Conservation (phyloP, 2,797 vertebrate genomes). For the Girardinus metallicus region DNA sequence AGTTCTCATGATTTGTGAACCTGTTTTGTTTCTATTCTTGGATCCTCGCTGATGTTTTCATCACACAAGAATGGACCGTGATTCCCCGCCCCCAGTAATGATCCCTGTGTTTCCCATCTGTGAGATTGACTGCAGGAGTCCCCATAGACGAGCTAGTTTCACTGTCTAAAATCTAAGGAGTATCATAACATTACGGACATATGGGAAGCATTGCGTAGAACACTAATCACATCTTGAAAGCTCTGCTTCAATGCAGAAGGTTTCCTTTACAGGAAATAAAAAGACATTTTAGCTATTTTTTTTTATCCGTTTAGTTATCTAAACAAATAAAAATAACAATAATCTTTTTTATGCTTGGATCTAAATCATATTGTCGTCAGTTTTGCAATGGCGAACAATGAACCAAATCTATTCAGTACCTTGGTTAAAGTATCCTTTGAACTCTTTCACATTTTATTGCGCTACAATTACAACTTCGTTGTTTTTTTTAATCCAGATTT, state of each 20-base stretch:
- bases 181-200: slow-evolving; percentile 27
- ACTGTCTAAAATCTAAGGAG: slow-evolving; percentile 49
- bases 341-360: slow-evolving; percentile 25
- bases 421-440: neutral
- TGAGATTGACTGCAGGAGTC: slow-evolving; percentile 49
- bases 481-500: neutral
- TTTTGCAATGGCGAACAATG: neutral
- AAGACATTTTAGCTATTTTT: slow-evolving; percentile 6
- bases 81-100: slow-evolving; percentile 60
- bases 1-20: slow-evolving; percentile 52
- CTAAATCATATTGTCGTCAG: neutral
- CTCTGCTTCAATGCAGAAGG: slow-evolving; percentile 35
- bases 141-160: slow-evolving; percentile 41
- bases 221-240: slow-evolving; percentile 53
- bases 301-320: neutral
- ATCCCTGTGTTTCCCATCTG: slow-evolving; percentile 55
- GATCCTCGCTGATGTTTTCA: slow-evolving; percentile 61
- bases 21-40: slow-evolving; percentile 71
- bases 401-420: neutral
- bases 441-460: neutral
- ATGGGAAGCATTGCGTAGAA: slow-evolving; percentile 36
- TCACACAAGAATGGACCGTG: slow-evolving; percentile 65
- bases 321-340: slow-evolving; percentile 15
- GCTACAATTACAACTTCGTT: neutral
- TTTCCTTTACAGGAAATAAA: slow-evolving; percentile 24